Base-by-base conservation (phyloP, 1,140 invertebrate genomes). In the Galleria mellonella region DNA sequence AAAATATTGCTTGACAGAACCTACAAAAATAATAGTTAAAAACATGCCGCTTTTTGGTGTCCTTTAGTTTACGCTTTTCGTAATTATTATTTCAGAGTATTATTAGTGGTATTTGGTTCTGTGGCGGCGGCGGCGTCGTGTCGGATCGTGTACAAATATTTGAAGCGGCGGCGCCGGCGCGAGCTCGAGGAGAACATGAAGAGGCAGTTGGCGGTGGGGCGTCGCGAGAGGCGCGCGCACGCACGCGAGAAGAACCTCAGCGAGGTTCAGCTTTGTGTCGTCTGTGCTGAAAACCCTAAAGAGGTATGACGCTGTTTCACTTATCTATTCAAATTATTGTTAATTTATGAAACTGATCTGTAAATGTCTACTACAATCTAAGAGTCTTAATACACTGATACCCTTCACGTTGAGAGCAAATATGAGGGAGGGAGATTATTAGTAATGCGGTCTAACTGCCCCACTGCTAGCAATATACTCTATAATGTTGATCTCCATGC, bases 221-320 rank as follows among this genome's bases (percentile, higher is more conserved):
- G 92, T 1, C 87, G 88, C 41, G 88, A 91, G 62, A 79, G 92
- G 32, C 77, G 93, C 9, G 88, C 89, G 32, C 84, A 88, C 44
- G 90, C 89, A 1, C 76, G 92, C 10, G 90, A 91, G 12, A 87
- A 83, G 4, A 88, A 92, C 55, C 70, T 93, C 4, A 72, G 87
- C 3, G 90, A 93, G 1, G 88, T 90, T 64, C 91, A 93, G 62
- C 71, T 92, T 2, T 95, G 93, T 63, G 91, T 94, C 9, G 91
- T 94, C n/a, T 94, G 93, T 75, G 87, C 89, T 9, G 89, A 88
- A 40, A 93, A 94, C 83, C 92, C 92, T 6, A 91, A 91, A 60
- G 93, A 94, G 77, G 90, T 91, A 60, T 49, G 44, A 39, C 17
- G 32, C 11, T 38, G 17, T 14, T 9, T 23, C 13, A 17, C 8